Conservation (phyloP, 2,888 invertebrate species). For the Drosophila tripunctata region DNA sequence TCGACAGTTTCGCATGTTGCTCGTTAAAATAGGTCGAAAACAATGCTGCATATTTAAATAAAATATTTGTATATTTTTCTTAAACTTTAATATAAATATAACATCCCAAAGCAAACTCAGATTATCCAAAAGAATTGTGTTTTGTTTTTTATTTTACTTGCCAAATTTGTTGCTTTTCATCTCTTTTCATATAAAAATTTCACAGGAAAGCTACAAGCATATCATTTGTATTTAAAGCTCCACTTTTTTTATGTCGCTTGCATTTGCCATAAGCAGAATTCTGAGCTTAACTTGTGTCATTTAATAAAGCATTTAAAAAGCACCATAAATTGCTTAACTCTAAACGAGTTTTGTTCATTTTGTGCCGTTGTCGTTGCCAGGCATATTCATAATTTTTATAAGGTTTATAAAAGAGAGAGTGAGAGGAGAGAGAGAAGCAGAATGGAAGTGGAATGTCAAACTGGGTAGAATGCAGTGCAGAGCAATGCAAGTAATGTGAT, state of each 20-base stretch:
- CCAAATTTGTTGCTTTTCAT: too few species aligned
- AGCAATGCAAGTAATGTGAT: conserved; percentile 18
- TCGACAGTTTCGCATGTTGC: too few species aligned
- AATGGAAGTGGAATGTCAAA: not conserved
- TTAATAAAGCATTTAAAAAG: conserved; percentile 75
- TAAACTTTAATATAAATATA: too few species aligned
- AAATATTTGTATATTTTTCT: too few species aligned
- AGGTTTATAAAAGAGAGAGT: not conserved
- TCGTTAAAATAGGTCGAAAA: too few species aligned
- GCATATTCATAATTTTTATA: conserved; percentile 41
- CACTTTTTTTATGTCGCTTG: conserved; percentile 11
- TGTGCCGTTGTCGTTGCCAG: conserved; percentile 31
- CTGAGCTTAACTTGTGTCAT: conserved; percentile 61
- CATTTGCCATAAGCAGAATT: conserved; percentile 53
- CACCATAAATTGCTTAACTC: conserved; percentile 72
- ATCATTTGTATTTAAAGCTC: not conserved
- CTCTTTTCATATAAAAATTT: too few species aligned
- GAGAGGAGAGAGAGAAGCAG: not conserved
- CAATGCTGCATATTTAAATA: too few species aligned
- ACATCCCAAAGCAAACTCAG: too few species aligned
- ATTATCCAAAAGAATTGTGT: too few species aligned
- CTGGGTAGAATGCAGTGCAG: not conserved
- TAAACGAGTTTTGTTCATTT: conserved; percentile 61
- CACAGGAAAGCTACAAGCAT: conserved; percentile 12
- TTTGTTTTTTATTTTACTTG: too few species aligned